Base-by-base conservation (phyloP, 1,140 invertebrate genomes). In the Temnothorax nylanderi region DNA sequence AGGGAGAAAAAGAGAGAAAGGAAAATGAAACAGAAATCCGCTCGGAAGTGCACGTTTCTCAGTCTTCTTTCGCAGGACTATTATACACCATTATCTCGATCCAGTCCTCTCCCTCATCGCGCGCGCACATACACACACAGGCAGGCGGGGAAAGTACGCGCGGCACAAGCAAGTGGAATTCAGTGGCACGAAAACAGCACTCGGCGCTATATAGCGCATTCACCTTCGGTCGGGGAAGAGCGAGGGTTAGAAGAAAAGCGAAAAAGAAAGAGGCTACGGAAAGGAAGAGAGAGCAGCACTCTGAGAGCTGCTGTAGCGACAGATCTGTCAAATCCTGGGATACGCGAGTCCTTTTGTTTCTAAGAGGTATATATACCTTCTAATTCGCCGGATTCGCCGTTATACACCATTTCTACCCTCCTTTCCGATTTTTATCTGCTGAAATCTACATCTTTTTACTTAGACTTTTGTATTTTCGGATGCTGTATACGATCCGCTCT, bases 81-180 rank as follows among this genome's bases (percentile, higher is more conserved):
- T 86, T 86, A 86, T 82, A 82, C 64, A 82, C 85, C 77, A 86
- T 86, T 86, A 86, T 86, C 77, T 86, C 85, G 76, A 86, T 71
- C 65, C 77, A 86, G 44, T 44, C 85, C 32, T 47, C 21, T 44
- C 21, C 32, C 10, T 56, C n/a, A 49, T 49, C 13, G 8, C 6
- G 41, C n/a, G 26, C 49, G 16, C 16, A 47, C 6, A 32, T 5
- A 37, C 1, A 71, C 6, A 44, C 1, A 41, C 16, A 21, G 21
- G 21, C 21, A 21, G 4, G 26, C 18, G 1, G 1, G 69, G n/a
- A 60, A 82, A 82, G 41, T 77, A 80, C 72, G 49, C 71, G 71
- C 56, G 64, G 60, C 32, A 77, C 82, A 65, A 65, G 37, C 47
- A 51, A 80, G 60, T 56, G 18, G 47, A 85, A 78, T 64, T 65